These are phyloP conservation scores for Diorhabda elongata DNA, from an alignment of 1,140 invertebrate genomes.

Conservation along the genomic window DNA sequence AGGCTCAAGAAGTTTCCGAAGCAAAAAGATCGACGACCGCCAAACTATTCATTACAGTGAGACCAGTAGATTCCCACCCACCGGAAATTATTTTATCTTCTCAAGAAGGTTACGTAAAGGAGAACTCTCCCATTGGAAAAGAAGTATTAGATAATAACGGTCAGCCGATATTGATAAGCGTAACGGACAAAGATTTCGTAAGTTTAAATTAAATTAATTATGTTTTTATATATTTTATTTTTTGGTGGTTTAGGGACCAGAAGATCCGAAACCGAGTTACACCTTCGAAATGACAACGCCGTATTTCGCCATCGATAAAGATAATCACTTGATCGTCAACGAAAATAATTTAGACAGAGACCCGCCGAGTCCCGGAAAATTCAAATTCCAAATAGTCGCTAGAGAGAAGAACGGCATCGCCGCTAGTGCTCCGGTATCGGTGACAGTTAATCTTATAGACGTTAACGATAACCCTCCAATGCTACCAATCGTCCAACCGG, in stretches of 20 bases:
- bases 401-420: slow-evolving; percentile 72
- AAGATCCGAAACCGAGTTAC: slow-evolving; percentile 71
- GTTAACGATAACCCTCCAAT: slow-evolving; percentile 82
- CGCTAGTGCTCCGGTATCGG: slow-evolving; percentile 73
- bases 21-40: slow-evolving; percentile 73
- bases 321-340: slow-evolving; percentile 71
- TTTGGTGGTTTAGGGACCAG: slow-evolving; percentile 52
- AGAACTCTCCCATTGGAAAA: slow-evolving; percentile 80
- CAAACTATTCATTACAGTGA: slow-evolving; percentile 74
- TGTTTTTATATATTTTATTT: not conserved
- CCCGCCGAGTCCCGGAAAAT: slow-evolving; percentile 77
- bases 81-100: slow-evolving; percentile 70
- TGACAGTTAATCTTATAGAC: slow-evolving; percentile 74
- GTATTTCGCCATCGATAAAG: slow-evolving; percentile 73
- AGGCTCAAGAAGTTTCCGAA: slow-evolving; percentile 79
- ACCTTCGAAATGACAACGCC: slow-evolving; percentile 79
- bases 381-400: slow-evolving; percentile 78
- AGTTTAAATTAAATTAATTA: slow-evolving; percentile 40
- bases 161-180: slow-evolving; percentile 65
- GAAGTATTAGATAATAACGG: slow-evolving; percentile 66
- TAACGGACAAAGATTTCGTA: slow-evolving; percentile 80
- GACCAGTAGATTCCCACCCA: slow-evolving; percentile 79
- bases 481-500: slow-evolving; percentile 69
- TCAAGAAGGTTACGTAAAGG: slow-evolving; percentile 74
- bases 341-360: slow-evolving; percentile 82